phyloP scores from a whole-genome alignment of 2,113 vertebrate genomes.

The Zosterops borbonicus region DNA sequence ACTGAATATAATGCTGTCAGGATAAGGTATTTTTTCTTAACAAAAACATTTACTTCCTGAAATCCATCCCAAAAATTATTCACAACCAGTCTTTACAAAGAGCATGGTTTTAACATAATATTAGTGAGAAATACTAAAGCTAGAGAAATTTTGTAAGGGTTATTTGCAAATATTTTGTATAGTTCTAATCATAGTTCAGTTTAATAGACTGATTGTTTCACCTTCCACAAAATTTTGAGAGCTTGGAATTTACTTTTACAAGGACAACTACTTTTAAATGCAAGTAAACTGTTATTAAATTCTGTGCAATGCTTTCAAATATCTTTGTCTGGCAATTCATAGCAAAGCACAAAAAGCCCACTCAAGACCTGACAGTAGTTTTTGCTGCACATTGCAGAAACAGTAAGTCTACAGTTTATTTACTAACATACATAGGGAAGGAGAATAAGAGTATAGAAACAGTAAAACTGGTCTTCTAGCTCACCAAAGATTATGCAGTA shows the following conservation, averaged over 20 bases:
- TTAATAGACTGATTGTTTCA: neutral
- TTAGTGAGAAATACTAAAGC: neutral
- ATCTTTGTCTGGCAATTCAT: neutral
- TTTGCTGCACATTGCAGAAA: neutral
- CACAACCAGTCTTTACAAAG: neutral
- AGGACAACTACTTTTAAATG: neutral
- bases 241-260: neutral
- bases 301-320: neutral
- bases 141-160: neutral
- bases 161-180: neutral
- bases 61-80: neutral
- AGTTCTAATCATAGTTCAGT: neutral
- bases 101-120: fast-evolving
- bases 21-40: neutral
- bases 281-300: neutral
- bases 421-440: neutral
- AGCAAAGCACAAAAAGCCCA: neutral
- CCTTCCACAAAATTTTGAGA: neutral
- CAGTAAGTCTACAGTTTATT: neutral
- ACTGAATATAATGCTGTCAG: neutral
- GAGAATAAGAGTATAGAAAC: neutral
- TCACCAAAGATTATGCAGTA: neutral
- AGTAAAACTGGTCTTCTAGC: neutral
- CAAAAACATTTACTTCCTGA: neutral
- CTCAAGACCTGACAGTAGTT: neutral